A percentile compares a stretch with the other conserved stretches of the same genome.
These are phyloP conservation scores for Ptychochromis oligacanthus DNA, from an alignment of 2,113 vertebrate species.

Conservation along the genomic window DNA sequence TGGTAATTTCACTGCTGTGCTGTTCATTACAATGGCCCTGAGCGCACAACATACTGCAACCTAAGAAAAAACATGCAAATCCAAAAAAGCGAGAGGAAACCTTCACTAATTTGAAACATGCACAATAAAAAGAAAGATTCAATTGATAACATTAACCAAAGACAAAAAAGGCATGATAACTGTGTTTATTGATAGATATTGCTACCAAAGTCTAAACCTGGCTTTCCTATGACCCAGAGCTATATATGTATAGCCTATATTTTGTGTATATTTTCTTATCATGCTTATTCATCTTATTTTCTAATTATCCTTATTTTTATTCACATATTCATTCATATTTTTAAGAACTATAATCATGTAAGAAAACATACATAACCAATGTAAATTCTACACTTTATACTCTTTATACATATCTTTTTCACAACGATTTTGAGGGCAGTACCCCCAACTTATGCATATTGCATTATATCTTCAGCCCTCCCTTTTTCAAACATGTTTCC, in stretches of 20 bases:
- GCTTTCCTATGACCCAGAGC: not conserved
- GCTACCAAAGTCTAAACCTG: not conserved
- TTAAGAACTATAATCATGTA: no score
- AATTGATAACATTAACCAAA: not conserved
- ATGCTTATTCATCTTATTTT: no score
- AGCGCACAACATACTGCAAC: not conserved
- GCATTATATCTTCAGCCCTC: not conserved
- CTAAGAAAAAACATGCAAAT: not conserved
- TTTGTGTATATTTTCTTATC: no score
- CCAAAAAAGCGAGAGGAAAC: not conserved
- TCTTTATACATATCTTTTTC: no score
- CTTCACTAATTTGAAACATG: not conserved
- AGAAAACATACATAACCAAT: no score
- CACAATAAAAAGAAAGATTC: not conserved
- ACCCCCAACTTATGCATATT: no score
- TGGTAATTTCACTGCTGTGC: not conserved
- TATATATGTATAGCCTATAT: not conserved
- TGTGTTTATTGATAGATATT: not conserved
- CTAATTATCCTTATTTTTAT: no score
- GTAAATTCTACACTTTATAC: no score
- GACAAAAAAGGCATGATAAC: not conserved
- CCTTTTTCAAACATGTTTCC: not conserved
- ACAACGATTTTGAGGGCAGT: no score
- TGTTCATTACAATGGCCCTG: no score
- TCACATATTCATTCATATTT: no score